Base-by-base conservation (phyloP, 1,140 invertebrate species). In the Hydropsyche tenuis region DNA sequence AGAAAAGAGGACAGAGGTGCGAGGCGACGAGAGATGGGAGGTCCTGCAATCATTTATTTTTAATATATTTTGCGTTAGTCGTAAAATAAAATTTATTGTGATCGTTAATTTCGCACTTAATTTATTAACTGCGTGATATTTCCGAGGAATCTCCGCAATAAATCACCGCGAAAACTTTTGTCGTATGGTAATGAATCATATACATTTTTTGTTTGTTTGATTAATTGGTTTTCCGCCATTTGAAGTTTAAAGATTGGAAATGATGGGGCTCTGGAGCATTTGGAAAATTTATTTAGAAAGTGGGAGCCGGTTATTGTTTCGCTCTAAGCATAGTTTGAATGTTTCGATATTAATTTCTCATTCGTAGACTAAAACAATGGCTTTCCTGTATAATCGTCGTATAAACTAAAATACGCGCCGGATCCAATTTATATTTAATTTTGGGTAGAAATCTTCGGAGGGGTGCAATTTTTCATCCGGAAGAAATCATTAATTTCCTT, bases 61-160 rank as follows among this genome's bases (percentile, higher is more conserved):
- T 60, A 60, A 60, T 60, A 56, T 56, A 16, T 23, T 14, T 60
- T 23, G 56, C 1, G 12, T 1, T 56, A 18, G 23, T 60, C 56
- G 23, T 60, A 25, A 60, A 60, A 60, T 60, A 60, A 25, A 60
- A 60, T 60, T 60, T 60, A 60, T 60, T 60, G 22, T 25, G 56
- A 60, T 60, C 56, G 56, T 60, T 60, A 60, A 60, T 60, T 60
- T 60, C 56, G 14, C 23, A 25, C 56, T 22, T 60, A 60, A 60
- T 60, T 60, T 60, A 60, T 60, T 27, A 60, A 60, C 3, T 60
- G 3, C 9, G 22, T 27, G 56, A 60, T 60, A 60, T 60, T 60
- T 60, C 25, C 56, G 56, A 14, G 56, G 25, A 60, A 16, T 20
- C 11, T 53, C 20, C 51, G 51, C 20, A 53, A 23, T 25, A 25